Evolutionary conservation across 1,140 invertebrate genomes (phyloP).

Genomic region (Drosophila baimaii): DNA sequence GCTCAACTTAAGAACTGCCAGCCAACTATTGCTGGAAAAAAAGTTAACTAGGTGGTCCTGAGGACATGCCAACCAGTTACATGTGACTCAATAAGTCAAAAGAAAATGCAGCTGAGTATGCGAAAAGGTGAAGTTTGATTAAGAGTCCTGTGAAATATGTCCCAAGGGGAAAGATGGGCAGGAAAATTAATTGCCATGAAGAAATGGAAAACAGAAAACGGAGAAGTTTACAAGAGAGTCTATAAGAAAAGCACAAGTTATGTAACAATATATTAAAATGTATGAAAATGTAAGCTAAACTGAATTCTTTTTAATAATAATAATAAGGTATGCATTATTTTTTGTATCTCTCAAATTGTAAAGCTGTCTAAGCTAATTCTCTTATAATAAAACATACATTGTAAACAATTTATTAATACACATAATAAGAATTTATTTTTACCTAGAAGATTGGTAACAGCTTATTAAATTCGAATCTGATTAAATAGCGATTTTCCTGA

Average conservation of each 20-base stretch:
- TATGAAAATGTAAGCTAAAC: no score
- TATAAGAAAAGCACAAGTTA: not conserved
- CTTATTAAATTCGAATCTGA: not conserved
- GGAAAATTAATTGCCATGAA: conserved; percentile 27
- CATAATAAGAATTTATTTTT: no score
- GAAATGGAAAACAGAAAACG: not conserved
- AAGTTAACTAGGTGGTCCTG: conserved; percentile 53
- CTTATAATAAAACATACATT: no score
- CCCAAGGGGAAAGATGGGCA: conserved; percentile 19
- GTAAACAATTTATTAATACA: no score
- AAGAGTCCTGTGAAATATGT: conserved; percentile 24
- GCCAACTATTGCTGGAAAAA: conserved; percentile 35
- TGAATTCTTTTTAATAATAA: no score
- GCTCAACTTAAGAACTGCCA: conserved; percentile 43
- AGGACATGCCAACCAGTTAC: conserved; percentile 48
- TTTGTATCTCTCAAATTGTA: no score
- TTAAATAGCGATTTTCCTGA: not conserved
- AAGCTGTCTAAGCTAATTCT: no score
- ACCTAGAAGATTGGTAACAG: not conserved
- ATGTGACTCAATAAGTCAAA: conserved; percentile 59
- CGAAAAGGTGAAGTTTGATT: conserved; percentile 26
- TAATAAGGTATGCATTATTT: no score
- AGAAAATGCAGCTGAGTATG: conserved; percentile 20
- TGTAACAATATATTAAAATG: not conserved
- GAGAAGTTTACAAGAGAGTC: no score